Evolutionary conservation across 2,113 vertebrate genomes (phyloP).

Genomic region (Rhabdornis inornatus): DNA sequence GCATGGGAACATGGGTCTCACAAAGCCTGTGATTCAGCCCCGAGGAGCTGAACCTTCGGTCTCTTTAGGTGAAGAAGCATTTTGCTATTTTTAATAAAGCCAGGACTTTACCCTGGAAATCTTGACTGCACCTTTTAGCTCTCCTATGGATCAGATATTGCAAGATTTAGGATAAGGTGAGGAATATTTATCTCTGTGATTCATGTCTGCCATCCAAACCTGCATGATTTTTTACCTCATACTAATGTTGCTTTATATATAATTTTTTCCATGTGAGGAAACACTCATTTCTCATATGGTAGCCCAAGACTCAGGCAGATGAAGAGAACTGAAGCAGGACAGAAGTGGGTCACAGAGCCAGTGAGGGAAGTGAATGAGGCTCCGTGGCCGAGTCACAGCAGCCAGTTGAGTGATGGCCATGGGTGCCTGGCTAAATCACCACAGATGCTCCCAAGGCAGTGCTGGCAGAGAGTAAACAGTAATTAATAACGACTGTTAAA

Average conservation of each 20-base stretch:
- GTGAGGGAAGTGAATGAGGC: neutral
- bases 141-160: neutral
- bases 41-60: neutral
- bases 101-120: neutral
- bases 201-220: neutral
- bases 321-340: neutral
- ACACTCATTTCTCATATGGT: neutral
- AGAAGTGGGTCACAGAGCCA: neutral
- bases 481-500: constrained; percentile 34
- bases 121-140: neutral
- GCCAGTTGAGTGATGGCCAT: neutral
- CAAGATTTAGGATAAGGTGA: neutral
- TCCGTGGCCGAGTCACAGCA: neutral
- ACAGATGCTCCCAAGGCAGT: neutral
- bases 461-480: neutral
- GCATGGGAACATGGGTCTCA: neutral
- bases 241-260: neutral
- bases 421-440: neutral
- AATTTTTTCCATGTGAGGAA: neutral
- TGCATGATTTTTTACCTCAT: neutral
- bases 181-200: neutral
- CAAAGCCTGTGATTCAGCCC: neutral
- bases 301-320: neutral
- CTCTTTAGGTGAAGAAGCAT: neutral
- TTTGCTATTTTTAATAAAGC: neutral